Percentiles rank a stretch among this genome's conserved stretches.
These are phyloP conservation scores for Dasypus novemcinctus DNA, from an alignment of 2,113 vertebrate species.

Conservation along the genomic window DNA sequence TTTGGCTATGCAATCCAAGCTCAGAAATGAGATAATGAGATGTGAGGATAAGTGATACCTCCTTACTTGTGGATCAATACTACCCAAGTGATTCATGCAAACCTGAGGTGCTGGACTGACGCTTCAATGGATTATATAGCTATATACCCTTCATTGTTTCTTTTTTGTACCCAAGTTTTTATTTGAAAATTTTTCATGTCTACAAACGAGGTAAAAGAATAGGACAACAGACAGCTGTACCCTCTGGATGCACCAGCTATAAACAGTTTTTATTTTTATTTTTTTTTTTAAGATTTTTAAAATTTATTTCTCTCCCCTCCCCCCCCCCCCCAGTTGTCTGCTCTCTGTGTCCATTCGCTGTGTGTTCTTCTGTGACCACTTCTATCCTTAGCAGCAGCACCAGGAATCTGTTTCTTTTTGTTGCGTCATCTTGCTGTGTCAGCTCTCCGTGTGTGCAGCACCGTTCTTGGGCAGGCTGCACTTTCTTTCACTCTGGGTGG, in stretches of 20 bases:
- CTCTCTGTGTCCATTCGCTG: too few species aligned
- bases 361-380: too few species aligned
- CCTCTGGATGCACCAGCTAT: not conserved
- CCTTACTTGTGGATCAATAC: not conserved
- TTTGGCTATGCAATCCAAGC: not conserved
- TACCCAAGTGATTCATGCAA: not conserved
- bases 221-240: not conserved
- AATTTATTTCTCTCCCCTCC: too few species aligned
- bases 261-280: not conserved
- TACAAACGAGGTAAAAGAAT: not conserved
- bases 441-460: too few species aligned
- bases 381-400: too few species aligned
- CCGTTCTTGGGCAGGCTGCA: too few species aligned
- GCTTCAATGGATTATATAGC: not conserved
- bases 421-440: too few species aligned
- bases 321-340: too few species aligned
- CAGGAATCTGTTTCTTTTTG: too few species aligned
- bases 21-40: not conserved
- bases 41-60: not conserved
- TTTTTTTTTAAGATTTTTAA: too few species aligned
- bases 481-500: too few species aligned
- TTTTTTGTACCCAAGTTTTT: not conserved
- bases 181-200: not conserved
- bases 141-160: not conserved
- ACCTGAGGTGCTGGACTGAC: not conserved